phyloP scores from a whole-genome alignment of 2,888 invertebrate species.

The Petrolisthes cinctipes region DNA sequence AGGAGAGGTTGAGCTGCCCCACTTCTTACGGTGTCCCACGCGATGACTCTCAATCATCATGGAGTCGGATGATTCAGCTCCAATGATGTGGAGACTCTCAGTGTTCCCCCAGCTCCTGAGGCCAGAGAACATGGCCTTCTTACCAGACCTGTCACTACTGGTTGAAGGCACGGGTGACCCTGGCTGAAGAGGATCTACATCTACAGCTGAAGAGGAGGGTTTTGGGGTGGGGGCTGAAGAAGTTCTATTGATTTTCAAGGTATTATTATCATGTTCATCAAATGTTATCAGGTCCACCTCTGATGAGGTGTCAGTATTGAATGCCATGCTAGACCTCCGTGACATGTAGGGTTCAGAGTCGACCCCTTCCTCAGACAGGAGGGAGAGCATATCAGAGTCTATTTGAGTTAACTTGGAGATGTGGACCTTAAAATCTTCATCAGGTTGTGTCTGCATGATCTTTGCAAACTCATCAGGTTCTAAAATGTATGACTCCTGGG shows the following conservation, averaged over 20 bases:
- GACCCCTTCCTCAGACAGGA: constrained; percentile 38
- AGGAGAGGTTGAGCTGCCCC: not conserved
- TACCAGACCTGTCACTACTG: constrained; percentile 40
- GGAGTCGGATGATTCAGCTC: constrained; percentile 15
- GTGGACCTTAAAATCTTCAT: constrained; percentile 43
- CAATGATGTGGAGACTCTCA: constrained; percentile 7
- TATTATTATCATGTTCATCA: not conserved
- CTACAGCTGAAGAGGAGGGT: not conserved
- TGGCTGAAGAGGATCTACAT: not conserved
- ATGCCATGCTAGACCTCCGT: constrained; percentile 10
- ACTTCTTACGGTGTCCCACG: not conserved
- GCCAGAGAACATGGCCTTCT: constrained; percentile 32
- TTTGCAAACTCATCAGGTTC: constrained; percentile 15
- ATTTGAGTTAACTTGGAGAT: constrained; percentile 2
- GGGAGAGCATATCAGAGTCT: constrained; percentile 34
- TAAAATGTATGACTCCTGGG: not conserved
- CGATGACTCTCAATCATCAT: not conserved
- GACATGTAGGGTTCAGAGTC: constrained; percentile 10
- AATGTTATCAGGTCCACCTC: not conserved
- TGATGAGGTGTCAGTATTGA: not conserved
- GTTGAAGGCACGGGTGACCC: not conserved
- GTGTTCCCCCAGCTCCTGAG: constrained; percentile 24
- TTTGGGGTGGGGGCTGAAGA: not conserved
- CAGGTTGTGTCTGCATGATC: not conserved
- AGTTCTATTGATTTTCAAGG: not conserved